Base-by-base conservation (phyloP, 2,113 vertebrate species). In the Platysternon megacephalum region DNA sequence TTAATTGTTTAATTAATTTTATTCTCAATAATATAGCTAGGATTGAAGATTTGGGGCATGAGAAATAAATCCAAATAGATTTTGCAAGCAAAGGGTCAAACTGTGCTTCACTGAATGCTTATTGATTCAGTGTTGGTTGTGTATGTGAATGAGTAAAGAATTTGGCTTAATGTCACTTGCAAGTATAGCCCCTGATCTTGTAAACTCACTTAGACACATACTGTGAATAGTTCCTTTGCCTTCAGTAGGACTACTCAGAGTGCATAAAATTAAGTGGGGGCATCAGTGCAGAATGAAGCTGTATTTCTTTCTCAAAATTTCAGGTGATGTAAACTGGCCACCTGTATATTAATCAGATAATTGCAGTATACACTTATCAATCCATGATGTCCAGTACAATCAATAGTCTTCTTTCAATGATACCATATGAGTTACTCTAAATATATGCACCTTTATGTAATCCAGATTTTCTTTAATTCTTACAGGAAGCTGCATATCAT, bases 401-500 rank as follows among this genome's bases (percentile, higher is more conserved):
- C 1, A 56, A 13, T 52, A 0, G 11, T 52, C 88, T 95, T 3
- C 88, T 95, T 83, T 79, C 42, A 88, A 24, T 24, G 49, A 3
- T 68, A 79, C 46, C 2, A 87, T 29, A 13, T 89, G 10, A 42
- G 11, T 65, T 93, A 82, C 53, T 84, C 87, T 46, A 85, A 83
- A 91, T 82, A 46, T 82, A 85, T 68, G 61, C 61, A 51, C n/a
- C 83, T 87, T 93, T 90, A 85, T 87, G 22, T 74, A 87, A 56
- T 79, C 8, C 32, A 3, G 0, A n/a, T 83, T 68, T 86, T 85
- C 5, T 82, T 85, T 97, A n/a, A 68, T 68, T 68, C 32, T 65
- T 65, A 65, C 4, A 21, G 17, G 61, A 68, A n/a, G 61, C 35
- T 68, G 35, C 35, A 68, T 8, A 9, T 72, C 19, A 72, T 72